Evolutionary conservation across 2,113 vertebrate species (phyloP), one percentile per base, ranked within the genome.

Genomic region (Vulpes ferrilata): DNA sequence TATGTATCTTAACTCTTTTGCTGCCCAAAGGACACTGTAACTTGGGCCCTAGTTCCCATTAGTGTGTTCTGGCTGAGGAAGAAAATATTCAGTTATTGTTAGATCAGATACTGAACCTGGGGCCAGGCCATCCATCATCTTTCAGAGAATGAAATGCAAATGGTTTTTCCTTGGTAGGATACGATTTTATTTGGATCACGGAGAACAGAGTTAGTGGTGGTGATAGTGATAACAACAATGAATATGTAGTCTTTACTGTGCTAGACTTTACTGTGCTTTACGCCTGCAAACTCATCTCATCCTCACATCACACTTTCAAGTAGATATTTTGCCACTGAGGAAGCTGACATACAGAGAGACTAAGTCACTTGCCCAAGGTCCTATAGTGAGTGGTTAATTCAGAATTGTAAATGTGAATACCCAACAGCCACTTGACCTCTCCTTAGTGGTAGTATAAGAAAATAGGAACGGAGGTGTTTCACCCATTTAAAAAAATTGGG

Each of bases 171-270:
- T 19, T 51, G 51, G 7, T 2, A 7, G 15, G 11, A n/a, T 69
- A 7, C 6, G 11, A 90, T 94, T 95, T 94, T 95, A 81, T 88
- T 60, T 92, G 85, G 43, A 81, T 60, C 94, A 22, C 71, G 74
- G 51, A 96, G 71, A 88, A 88, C 65, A 93, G 85, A 90, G 57
- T 94, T 78, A 76, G 91, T 25, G 5, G 57, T 57, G 27, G 53
- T 69, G 67, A 16, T 78, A 57, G 30, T 87, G 27, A 89, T 57
- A 64, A 60, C 65, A 88, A 84, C 35, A 87, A 20, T 16, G 84
- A n/a, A 48, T 78, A 80, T 3, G 16, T 79, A 55, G 19, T 65
- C 8, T 91, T 93, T 92, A 57, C 35, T 69, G 1, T 64, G 12
- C 22, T 25, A 82, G 55, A 48, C 74, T 71, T 43, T 43, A 43